These are phyloP conservation scores for Tachuris rubrigastra DNA, from an alignment of 2,113 vertebrate species.

Conservation along the genomic window DNA sequence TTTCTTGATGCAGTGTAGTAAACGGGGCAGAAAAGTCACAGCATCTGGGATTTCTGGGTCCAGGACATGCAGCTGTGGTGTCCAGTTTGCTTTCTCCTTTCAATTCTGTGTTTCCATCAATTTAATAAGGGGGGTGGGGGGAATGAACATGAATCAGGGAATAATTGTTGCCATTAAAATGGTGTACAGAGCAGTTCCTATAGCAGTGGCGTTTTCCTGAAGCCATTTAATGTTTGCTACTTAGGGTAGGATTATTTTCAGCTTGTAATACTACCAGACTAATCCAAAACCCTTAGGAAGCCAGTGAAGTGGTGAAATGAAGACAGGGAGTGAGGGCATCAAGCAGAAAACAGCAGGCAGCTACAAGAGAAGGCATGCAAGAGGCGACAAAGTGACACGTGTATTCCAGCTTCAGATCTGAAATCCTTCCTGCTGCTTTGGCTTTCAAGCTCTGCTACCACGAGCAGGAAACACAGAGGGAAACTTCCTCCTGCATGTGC, in stretches of 20 bases:
- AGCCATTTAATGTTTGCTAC: neutral
- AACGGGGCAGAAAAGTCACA: neutral
- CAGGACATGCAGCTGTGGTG: neutral
- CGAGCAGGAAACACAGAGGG: neutral
- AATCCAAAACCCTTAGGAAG: neutral
- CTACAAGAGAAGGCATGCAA: neutral
- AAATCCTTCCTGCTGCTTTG: neutral
- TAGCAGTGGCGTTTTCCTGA: neutral
- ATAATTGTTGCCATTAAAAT: neutral
- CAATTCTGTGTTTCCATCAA: neutral
- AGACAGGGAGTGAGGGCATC: neutral
- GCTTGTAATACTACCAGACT: neutral
- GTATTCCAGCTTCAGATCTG: neutral
- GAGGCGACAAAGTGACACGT: accelerated
- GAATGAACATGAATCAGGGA: neutral
- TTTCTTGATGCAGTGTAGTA: neutral
- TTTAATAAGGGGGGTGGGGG: neutral
- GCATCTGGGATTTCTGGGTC: neutral
- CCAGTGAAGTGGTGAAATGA: neutral
- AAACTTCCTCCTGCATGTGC: neutral
- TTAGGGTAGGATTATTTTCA: neutral
- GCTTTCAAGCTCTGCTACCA: neutral
- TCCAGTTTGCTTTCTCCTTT: neutral
- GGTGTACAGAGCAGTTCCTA: neutral
- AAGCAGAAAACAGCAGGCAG: neutral